Percentiles rank a stretch among this genome's conserved stretches.
Evolutionary conservation across 2,888 invertebrate species (phyloP).

Genomic region (Oscheius sp.): DNA sequence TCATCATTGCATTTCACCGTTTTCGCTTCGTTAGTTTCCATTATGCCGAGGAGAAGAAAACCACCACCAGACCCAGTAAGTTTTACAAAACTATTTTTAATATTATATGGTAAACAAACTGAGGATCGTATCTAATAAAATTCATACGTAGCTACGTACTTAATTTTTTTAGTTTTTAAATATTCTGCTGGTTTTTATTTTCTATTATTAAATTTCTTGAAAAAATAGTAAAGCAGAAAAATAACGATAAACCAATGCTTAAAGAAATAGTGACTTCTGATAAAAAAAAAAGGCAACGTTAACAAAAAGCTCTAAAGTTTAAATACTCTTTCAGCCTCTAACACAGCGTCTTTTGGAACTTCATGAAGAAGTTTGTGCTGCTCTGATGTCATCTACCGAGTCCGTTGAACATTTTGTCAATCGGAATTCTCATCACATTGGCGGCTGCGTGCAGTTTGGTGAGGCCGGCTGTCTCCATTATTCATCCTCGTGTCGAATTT

Average conservation of each 20-base stretch:
- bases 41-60: constrained; percentile 47
- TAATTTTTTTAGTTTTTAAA: no score
- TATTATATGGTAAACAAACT: background rate
- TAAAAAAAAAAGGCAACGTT: background rate
- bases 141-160: no score
- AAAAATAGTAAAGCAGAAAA: background rate
- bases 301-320: no score
- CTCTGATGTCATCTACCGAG: constrained; percentile 7
- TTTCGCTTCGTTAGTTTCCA: constrained; percentile 46
- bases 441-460: constrained; percentile 9
- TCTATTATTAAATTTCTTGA: background rate
- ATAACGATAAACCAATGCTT: background rate
- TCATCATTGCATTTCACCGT: constrained; percentile 52
- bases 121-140: no score
- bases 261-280: no score
- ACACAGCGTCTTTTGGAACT: constrained; percentile 8
- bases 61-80: constrained; percentile 49
- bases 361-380: constrained; percentile 17
- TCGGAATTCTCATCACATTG: constrained; percentile 7
- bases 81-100: background rate
- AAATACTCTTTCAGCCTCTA: constrained; percentile 6
- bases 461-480: background rate
- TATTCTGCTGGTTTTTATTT: no score
- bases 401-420: constrained; percentile 3
- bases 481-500: background rate